These are phyloP conservation scores for Anomalospiza imberbis DNA, from an alignment of 2,797 vertebrate species.

Conservation along the genomic window DNA sequence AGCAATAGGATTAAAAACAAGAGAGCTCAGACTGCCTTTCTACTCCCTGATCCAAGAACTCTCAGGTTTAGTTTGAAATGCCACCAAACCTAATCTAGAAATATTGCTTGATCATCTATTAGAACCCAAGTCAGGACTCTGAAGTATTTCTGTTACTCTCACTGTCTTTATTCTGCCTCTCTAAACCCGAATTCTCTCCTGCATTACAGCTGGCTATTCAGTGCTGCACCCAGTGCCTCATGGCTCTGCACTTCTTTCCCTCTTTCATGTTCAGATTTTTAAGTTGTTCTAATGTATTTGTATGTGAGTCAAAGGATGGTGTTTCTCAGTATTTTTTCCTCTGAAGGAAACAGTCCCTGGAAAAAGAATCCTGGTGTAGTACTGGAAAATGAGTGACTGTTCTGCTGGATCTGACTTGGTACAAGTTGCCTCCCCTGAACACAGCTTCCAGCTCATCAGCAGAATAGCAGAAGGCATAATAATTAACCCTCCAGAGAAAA, in stretches of 20 bases:
- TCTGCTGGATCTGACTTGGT: constrained; percentile 26
- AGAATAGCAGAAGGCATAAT: neutral
- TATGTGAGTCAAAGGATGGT: neutral
- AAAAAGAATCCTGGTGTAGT: constrained; percentile 7
- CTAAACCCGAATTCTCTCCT: neutral
- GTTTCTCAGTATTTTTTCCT: neutral
- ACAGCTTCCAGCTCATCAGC: neutral
- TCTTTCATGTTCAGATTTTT: neutral
- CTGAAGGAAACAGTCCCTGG: neutral
- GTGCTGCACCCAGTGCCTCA: neutral
- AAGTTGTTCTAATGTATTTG: neutral
- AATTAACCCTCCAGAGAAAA: neutral
- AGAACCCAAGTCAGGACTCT: neutral
- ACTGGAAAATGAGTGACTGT: constrained; percentile 18
- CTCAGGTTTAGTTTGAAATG: neutral
- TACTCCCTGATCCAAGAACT: neutral
- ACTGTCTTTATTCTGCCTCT: neutral
- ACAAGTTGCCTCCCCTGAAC: neutral
- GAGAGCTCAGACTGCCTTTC: neutral
- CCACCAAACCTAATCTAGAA: neutral
- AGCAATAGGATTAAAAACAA: neutral
- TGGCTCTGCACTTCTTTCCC: neutral
- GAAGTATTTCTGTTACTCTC: neutral
- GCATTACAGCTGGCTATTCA: neutral
- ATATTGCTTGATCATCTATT: neutral